Evolutionary conservation across 2,113 vertebrate species (phyloP), one percentile per base, ranked within the genome.

Genomic region (Cyrtonyx montezumae): DNA sequence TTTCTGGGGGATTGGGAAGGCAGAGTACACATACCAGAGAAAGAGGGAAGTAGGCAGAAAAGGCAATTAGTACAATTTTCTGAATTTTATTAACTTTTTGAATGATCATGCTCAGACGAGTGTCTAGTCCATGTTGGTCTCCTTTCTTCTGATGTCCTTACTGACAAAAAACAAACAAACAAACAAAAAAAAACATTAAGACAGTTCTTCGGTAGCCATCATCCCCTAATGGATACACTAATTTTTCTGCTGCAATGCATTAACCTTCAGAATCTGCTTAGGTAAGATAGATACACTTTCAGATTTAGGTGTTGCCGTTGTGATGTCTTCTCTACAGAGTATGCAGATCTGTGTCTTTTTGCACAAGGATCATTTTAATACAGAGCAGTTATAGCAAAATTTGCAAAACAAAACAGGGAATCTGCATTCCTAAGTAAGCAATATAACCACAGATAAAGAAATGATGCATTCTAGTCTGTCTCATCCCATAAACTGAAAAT

Each of bases 401-500:
- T 53, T 5, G 66, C 58, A 87, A 92, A 91, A 76, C 20, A 70
- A 79, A 90, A 53, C 40, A 85, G 77, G 22, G 36, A 92, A 74
- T 90, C 76, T 90, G 71, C 48, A 86, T 69, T 42, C 62, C 4
- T 70, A 61, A 95, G 63, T 93, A 94, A 96, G 75, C 36, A 95
- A 82, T 88, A 94, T 84, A 96, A 65, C 78, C 76, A 75, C 78
- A 89, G 87, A 84, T 93, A 95, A 93, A 74, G 53, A 95, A 94
- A 91, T 94, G 45, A 95, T 94, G 76, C 49, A 94, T 97, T 96
- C 93, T 80, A 91, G 69, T 81, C 88, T 93, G 85, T 91, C 80
- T 88, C 62, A 67, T 90, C 92, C 73, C 71, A 95, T 95, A 96
- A 97, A 96, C 88, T 92, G 85, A 96, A 96, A 96, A 96, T 86